Conservation (phyloP, 1,140 invertebrate genomes). For the Holcopasites calliopsidis region DNA sequence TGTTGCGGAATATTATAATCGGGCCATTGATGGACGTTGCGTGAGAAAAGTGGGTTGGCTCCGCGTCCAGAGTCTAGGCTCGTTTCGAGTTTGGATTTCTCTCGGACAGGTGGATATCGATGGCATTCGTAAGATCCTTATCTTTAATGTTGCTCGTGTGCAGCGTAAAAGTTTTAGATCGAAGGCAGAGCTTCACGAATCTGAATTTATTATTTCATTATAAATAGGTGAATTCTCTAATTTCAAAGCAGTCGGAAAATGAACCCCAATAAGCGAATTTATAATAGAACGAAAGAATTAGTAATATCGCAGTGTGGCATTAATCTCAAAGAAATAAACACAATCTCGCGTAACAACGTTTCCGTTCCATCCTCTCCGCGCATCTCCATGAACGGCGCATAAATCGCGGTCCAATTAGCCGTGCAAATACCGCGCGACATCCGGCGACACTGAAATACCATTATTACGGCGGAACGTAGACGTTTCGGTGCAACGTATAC, state of each 20-base stretch:
- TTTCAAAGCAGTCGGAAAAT: no score
- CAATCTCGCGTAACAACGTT: no score
- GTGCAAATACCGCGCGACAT: not conserved
- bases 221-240: no score
- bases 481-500: not conserved
- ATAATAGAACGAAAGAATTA: no score
- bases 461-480: not conserved
- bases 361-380: not conserved
- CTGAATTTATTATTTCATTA: no score
- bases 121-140: no score
- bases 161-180: no score
- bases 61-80: not conserved
- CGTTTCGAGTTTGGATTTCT: not conserved
- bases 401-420: slow-evolving; percentile 10
- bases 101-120: not conserved
- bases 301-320: no score
- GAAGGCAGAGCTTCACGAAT: no score
- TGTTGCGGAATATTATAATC: not conserved
- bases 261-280: no score
- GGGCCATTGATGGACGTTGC: slow-evolving; percentile 14
- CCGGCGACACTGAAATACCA: slow-evolving; percentile 6
- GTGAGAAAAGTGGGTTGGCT: not conserved
- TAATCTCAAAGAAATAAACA: no score
- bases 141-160: no score
- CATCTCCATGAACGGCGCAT: not conserved